Evolutionary conservation across 2,113 vertebrate genomes (phyloP).

Genomic region (Pyxicephalus adspersus): DNA sequence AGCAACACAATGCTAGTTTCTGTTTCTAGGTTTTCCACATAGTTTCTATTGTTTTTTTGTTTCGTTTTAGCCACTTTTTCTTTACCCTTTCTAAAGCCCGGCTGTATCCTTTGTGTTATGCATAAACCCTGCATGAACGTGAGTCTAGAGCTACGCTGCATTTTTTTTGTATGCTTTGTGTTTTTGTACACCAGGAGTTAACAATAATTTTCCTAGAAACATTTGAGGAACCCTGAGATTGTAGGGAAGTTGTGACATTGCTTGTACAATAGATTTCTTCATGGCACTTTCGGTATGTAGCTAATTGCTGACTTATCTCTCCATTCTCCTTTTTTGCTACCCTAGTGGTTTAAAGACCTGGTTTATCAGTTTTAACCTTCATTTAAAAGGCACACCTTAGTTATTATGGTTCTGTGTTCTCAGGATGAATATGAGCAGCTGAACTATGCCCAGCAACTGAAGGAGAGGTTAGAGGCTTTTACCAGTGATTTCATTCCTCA

Average conservation of each 20-base stretch:
- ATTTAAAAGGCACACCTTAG: background rate
- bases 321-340: background rate
- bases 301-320: background rate
- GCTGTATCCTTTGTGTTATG: no score
- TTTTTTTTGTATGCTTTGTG: no score
- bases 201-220: background rate
- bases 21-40: no score
- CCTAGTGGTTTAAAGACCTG: background rate
- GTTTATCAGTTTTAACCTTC: background rate
- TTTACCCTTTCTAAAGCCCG: no score
- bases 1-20: no score
- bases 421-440: conserved; percentile 96
- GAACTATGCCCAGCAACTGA: conserved; percentile 96
- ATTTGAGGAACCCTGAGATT: conserved; percentile 21
- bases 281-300: background rate
- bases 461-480: conserved; percentile 94
- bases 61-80: no score
- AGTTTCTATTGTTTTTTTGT: no score
- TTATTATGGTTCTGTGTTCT: conserved; percentile 29
- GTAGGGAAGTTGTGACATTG: background rate
- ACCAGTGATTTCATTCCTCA: conserved; percentile 98
- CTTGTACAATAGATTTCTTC: background rate
- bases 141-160: no score
- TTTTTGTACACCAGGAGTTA: no score
- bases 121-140: no score